Conservation (phyloP, 2,888 invertebrate genomes). For the Steromphala cineraria region DNA sequence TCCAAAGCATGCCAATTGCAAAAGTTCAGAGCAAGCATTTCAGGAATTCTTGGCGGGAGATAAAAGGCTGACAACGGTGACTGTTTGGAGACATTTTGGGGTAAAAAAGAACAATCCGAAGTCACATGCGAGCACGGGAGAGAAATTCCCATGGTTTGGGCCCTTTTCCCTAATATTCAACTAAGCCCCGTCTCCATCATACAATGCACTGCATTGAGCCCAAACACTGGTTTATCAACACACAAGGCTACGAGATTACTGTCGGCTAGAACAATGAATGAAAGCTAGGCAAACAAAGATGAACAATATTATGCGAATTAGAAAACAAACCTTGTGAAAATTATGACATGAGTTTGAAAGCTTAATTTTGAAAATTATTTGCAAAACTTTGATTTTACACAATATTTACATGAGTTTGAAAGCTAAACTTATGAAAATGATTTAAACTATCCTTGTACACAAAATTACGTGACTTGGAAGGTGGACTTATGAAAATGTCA, state of each 20-base stretch:
- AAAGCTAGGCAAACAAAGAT: too few relatives aligned
- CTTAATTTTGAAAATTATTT: too few relatives aligned
- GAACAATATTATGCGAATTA: too few relatives aligned
- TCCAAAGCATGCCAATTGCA: background rate
- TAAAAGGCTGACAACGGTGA: background rate
- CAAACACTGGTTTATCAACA: background rate
- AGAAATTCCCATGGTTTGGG: background rate
- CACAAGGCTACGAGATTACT: background rate
- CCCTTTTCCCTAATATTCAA: background rate
- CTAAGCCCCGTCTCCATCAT: background rate
- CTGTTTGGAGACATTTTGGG: background rate
- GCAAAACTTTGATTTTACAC: too few relatives aligned
- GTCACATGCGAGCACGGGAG: background rate
- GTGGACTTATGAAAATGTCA: too few relatives aligned
- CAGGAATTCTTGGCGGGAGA: constrained; percentile 12
- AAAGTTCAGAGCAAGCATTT: background rate
- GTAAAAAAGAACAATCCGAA: background rate
- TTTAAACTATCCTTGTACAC: too few relatives aligned
- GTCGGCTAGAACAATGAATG: too few relatives aligned
- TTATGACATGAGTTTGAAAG: too few relatives aligned
- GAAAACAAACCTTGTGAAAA: too few relatives aligned
- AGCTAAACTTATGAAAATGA: too few relatives aligned
- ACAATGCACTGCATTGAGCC: constrained; percentile 1
- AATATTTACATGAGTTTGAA: too few relatives aligned
- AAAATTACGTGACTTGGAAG: too few relatives aligned